phyloP scores from a whole-genome alignment of 2,888 invertebrate genomes.

The Ommatoiulus sabulosus region DNA sequence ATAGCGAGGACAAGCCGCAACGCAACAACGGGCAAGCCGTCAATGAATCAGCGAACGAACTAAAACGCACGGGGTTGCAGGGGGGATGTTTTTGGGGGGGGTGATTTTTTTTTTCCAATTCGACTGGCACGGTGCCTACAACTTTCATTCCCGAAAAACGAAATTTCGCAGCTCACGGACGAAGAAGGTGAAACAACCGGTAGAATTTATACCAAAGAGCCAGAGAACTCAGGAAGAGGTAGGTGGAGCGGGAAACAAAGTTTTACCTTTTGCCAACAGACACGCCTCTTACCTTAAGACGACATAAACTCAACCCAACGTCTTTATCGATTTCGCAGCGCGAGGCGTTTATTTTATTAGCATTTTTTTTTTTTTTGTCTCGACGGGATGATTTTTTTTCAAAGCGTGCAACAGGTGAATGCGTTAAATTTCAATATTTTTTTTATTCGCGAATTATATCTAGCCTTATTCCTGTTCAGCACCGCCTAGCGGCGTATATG shows the following conservation, averaged over 20 bases:
- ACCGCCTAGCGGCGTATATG: no score
- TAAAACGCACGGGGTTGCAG: not conserved
- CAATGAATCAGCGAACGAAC: constrained; percentile 32
- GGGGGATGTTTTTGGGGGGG: not conserved
- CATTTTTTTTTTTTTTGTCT: not conserved
- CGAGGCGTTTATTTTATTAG: not conserved
- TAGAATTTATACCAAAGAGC: not conserved
- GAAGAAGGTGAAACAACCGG: constrained; percentile 26
- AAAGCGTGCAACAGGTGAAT: not conserved
- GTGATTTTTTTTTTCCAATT: not conserved
- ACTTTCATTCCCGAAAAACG: not conserved
- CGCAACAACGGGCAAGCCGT: constrained; percentile 10
- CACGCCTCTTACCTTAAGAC: not conserved
- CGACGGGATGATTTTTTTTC: not conserved
- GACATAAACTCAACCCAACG: not conserved
- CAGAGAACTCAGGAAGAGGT: not conserved
- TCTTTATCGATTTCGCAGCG: not conserved
- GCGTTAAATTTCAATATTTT: not conserved
- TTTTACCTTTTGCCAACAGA: not conserved
- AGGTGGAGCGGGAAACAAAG: constrained; percentile 41
- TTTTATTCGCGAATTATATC: not conserved
- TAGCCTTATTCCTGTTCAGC: not conserved
- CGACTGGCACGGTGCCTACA: not conserved
- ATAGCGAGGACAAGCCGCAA: not conserved
- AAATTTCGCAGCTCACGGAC: not conserved